phyloP scores from a whole-genome alignment of 2,797 vertebrate genomes.

The Poeciliopsis gracilis region DNA sequence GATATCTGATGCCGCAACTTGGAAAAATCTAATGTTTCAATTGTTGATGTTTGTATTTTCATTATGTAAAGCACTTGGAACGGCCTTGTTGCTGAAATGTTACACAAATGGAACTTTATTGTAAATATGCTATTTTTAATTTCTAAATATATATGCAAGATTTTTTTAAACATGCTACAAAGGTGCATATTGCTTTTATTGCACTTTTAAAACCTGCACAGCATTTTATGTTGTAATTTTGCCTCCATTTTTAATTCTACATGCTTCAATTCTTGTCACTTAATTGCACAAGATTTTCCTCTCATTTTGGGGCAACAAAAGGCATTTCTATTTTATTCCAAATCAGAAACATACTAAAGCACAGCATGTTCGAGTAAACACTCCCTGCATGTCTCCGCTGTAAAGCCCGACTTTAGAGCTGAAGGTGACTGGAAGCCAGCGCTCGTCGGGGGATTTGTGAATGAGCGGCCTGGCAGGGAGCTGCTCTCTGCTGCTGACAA shows the following conservation, averaged over 20 bases:
- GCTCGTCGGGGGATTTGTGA: constrained; percentile 74
- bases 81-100: too few relatives aligned
- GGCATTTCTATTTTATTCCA: background rate
- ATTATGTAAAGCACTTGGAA: too few relatives aligned
- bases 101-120: background rate
- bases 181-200: background rate
- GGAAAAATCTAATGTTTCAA: too few relatives aligned
- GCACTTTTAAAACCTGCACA: background rate
- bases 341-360: background rate
- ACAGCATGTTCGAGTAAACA: background rate
- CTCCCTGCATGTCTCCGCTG: background rate
- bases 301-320: background rate
- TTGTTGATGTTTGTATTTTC: too few relatives aligned
- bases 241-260: background rate
- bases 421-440: constrained; percentile 90
- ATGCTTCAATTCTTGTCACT: background rate
- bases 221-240: background rate
- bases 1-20: too few relatives aligned
- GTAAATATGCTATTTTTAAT: background rate
- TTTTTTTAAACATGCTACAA: background rate
- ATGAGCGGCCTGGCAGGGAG: constrained; percentile 85
- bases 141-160: background rate
- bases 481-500: constrained; percentile 86
- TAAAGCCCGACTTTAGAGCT: background rate
- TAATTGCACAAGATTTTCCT: background rate